Percentiles rank a stretch among this genome's conserved stretches.
These are phyloP conservation scores for Ploceus nigricollis DNA, from an alignment of 2,113 vertebrate species.

Conservation along the genomic window DNA sequence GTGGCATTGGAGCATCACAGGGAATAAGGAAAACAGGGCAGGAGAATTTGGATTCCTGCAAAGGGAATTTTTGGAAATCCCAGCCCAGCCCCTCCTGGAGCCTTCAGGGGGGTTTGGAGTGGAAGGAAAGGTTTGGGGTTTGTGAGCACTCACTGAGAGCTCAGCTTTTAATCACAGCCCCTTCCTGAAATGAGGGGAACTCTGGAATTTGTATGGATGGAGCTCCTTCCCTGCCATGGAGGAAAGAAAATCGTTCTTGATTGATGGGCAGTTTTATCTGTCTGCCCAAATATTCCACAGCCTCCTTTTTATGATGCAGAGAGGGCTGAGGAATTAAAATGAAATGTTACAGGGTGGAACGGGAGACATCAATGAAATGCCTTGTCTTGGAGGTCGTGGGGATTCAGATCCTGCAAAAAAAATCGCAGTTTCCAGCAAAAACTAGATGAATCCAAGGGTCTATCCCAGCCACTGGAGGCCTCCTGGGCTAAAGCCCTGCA, in stretches of 20 bases:
- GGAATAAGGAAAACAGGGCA: accelerated
- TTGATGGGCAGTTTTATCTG: not conserved
- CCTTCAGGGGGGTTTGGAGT: not conserved
- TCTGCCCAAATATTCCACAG: not conserved
- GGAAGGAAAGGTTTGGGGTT: not conserved
- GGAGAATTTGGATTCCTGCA: not conserved
- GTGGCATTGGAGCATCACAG: not conserved
- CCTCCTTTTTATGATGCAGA: not conserved
- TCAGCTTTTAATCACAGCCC: not conserved
- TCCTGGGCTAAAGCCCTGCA: not conserved
- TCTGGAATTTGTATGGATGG: not conserved
- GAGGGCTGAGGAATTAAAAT: not conserved
- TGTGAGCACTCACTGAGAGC: not conserved
- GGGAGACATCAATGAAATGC: not conserved
- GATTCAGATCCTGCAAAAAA: not conserved
- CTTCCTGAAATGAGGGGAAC: not conserved
- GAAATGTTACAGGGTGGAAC: not conserved
- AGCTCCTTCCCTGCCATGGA: not conserved
- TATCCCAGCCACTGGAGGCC: not conserved
- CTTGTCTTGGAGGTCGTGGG: not conserved
- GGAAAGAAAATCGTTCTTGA: not conserved
- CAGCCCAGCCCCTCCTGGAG: not conserved
- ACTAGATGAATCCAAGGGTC: too few species aligned
- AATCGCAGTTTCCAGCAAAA: not conserved
- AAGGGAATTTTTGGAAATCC: not conserved